Percentiles rank a stretch among this genome's conserved stretches.
These are phyloP conservation scores for Daktulosphaira vitifoliae DNA, from an alignment of 1,140 invertebrate genomes.

Conservation along the genomic window DNA sequence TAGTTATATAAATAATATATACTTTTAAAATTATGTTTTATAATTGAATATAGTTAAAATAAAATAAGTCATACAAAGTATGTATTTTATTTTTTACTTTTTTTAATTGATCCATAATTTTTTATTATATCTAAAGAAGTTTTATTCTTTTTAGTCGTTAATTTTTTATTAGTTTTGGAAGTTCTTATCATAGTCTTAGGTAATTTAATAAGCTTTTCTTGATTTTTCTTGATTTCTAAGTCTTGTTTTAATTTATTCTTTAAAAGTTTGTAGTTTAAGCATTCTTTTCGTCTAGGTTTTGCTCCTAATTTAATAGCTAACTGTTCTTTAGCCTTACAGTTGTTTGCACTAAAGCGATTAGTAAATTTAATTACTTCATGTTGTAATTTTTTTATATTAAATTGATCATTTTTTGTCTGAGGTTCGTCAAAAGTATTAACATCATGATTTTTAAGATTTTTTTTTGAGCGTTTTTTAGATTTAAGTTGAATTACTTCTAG, in stretches of 20 bases:
- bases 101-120: constrained; percentile 29
- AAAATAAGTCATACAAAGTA: no score
- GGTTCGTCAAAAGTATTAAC: neutral
- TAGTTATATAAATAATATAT: no score
- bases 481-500: constrained; percentile 4
- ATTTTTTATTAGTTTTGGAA: constrained; percentile 8
- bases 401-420: neutral
- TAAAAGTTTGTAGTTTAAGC: constrained; percentile 15
- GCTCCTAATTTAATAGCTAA: constrained; percentile 22
- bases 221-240: constrained; percentile 9
- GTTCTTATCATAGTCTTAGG: constrained; percentile 25
- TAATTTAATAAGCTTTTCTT: constrained; percentile 23
- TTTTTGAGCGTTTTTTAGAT: neutral
- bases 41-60: no score
- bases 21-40: no score
- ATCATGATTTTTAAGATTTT: neutral
- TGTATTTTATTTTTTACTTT: neutral
- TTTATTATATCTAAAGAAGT: constrained; percentile 13
- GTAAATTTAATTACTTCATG: constrained; percentile 30
- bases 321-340: constrained; percentile 6
- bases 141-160: neutral
- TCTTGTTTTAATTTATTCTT: constrained; percentile 15
- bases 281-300: constrained; percentile 22
- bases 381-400: constrained; percentile 24
- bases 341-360: constrained; percentile 1